Percentiles rank a stretch among this genome's conserved stretches.
Evolutionary conservation across 2,113 vertebrate species (phyloP).

Genomic region (Cryptotis parvus): DNA sequence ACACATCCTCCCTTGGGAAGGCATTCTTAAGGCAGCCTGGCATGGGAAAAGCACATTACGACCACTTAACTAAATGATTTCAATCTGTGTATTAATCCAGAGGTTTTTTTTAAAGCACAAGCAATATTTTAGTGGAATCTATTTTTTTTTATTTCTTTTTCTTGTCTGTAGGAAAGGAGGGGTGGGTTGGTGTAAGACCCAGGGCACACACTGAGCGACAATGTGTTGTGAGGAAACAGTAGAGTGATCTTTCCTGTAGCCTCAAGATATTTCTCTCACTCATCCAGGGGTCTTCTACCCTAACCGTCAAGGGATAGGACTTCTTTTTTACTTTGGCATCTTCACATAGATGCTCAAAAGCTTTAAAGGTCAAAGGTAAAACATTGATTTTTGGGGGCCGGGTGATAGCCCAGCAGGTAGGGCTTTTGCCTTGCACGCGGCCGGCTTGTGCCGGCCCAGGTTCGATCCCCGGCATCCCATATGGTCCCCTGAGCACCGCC

Average conservation of each 20-base stretch:
- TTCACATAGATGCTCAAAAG: conserved; percentile 1
- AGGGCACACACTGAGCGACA: background rate
- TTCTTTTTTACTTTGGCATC: conserved; percentile 22
- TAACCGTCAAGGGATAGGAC: conserved; percentile 6
- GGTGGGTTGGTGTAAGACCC: background rate
- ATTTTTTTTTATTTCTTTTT: conserved; percentile 34
- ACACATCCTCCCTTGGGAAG: background rate
- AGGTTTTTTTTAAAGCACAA: conserved; percentile 16
- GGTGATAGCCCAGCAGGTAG: too few relatives aligned
- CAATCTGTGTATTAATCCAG: conserved; percentile 30
- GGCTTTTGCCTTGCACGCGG: too few relatives aligned
- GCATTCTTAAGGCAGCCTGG: background rate
- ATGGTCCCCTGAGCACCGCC: too few relatives aligned
- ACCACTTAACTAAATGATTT: background rate
- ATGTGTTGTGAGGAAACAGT: background rate
- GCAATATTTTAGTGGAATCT: background rate
- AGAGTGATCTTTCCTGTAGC: conserved; percentile 34
- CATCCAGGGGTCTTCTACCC: background rate
- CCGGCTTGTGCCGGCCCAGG: too few relatives aligned
- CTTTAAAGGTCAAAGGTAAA: conserved; percentile 37
- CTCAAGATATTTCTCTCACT: background rate
- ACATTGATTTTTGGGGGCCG: background rate
- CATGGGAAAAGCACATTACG: background rate
- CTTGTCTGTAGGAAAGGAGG: conserved; percentile 24
- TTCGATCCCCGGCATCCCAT: too few relatives aligned